Conservation (phyloP, 2,797 vertebrate species). For the Echiichthys vipera region DNA sequence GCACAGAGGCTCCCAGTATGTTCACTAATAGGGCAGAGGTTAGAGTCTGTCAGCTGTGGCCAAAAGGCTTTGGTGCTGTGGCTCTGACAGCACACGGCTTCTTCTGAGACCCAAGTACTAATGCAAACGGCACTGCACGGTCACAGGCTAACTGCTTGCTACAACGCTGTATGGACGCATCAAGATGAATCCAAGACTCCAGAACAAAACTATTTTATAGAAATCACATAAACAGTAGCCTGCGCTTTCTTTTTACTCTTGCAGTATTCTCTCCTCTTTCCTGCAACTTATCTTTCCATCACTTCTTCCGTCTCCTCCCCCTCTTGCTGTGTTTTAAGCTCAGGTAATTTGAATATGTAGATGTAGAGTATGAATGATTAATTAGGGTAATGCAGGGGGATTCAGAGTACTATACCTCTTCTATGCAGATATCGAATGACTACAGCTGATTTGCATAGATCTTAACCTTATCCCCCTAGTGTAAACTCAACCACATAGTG, state of each 20-base stretch:
- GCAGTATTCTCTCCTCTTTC: slow-evolving; percentile 21
- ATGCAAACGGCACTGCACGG: slow-evolving; percentile 45
- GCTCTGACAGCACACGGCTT: slow-evolving; percentile 63
- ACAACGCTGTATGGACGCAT: slow-evolving; percentile 35
- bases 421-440: slow-evolving; percentile 44
- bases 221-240: slow-evolving; percentile 7
- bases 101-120: slow-evolving; percentile 55
- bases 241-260: background rate
- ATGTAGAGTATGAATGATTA: slow-evolving; percentile 82
- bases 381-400: slow-evolving; percentile 74
- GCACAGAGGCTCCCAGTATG: slow-evolving; percentile 55
- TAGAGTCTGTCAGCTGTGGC: slow-evolving; percentile 75
- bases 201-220: slow-evolving; percentile 37
- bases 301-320: slow-evolving; percentile 37
- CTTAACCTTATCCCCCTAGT: slow-evolving; percentile 60
- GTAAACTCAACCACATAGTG: slow-evolving; percentile 37
- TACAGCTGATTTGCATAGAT: slow-evolving; percentile 71
- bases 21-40: slow-evolving; percentile 79
- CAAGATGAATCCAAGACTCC: slow-evolving; percentile 26
- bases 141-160: slow-evolving; percentile 63
- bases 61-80: slow-evolving; percentile 62
- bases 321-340: slow-evolving; percentile 37
- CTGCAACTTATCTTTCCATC: slow-evolving; percentile 20
- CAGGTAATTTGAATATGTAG: slow-evolving; percentile 83
- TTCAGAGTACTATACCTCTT: slow-evolving; percentile 44